Evolutionary conservation across 2,888 invertebrate genomes (phyloP).

Genomic region (Odontomyia ornata): DNA sequence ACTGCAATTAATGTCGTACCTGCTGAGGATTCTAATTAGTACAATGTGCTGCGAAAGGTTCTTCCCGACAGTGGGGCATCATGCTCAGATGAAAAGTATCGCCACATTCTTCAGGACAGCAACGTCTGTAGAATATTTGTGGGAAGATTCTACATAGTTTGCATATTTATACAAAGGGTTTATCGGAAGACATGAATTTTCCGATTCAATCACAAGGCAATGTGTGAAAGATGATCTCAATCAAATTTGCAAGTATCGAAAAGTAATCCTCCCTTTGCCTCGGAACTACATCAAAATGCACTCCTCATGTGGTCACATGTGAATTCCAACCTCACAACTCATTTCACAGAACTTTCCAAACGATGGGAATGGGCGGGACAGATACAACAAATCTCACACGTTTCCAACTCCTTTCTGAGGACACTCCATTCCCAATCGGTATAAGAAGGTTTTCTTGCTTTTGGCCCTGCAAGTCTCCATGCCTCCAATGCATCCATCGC

Average conservation of each 20-base stretch:
- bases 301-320: too few species aligned
- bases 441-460: neutral
- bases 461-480: neutral
- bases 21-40: conserved; percentile 37
- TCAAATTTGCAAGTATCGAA: neutral
- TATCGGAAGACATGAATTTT: too few species aligned
- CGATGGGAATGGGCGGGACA: conserved; percentile 34
- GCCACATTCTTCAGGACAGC: neutral
- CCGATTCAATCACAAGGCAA: too few species aligned
- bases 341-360: neutral
- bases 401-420: conserved; percentile 6
- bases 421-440: neutral
- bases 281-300: too few species aligned
- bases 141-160: too few species aligned
- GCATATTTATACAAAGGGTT: too few species aligned
- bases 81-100: neutral
- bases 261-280: neutral
- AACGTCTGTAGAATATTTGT: too few species aligned
- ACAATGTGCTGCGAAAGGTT: neutral
- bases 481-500: neutral
- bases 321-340: neutral
- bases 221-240: neutral
- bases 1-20: conserved; percentile 33
- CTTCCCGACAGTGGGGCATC: neutral
- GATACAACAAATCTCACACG: neutral